These are phyloP conservation scores for Glareola pratincola DNA, from an alignment of 2,113 vertebrate genomes.

Conservation along the genomic window DNA sequence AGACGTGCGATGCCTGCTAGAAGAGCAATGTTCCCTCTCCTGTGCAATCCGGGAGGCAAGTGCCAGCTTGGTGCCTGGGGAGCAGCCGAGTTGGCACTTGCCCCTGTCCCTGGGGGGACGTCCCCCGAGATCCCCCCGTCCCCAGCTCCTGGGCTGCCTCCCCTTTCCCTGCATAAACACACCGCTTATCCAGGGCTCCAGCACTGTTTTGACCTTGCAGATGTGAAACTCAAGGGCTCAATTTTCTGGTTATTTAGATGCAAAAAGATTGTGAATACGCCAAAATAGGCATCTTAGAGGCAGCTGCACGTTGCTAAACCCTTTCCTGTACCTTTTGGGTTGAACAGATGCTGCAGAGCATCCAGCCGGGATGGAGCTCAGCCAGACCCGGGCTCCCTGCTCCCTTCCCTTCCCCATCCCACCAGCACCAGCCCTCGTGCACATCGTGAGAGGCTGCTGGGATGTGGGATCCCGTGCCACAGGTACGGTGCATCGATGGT, in stretches of 20 bases:
- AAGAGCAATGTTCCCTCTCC: neutral
- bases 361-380: neutral
- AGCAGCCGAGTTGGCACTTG: neutral
- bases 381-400: neutral
- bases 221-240: neutral
- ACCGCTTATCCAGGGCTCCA: rapidly evolving
- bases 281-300: neutral
- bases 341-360: neutral
- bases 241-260: neutral
- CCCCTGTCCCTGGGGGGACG: too few species aligned
- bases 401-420: neutral
- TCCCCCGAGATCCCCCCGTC: neutral
- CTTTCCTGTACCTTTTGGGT: neutral
- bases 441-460: rapidly evolving
- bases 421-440: neutral
- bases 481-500: neutral
- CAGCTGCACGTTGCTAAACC: neutral
- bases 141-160: neutral
- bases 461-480: neutral
- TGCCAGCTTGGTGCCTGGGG: neutral
- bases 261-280: neutral
- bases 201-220: neutral
- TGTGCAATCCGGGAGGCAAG: rapidly evolving
- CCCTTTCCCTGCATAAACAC: neutral
- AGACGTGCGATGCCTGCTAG: neutral